phyloP scores from a whole-genome alignment of 2,797 vertebrate species.

The Hephaestus fuliginosus region DNA sequence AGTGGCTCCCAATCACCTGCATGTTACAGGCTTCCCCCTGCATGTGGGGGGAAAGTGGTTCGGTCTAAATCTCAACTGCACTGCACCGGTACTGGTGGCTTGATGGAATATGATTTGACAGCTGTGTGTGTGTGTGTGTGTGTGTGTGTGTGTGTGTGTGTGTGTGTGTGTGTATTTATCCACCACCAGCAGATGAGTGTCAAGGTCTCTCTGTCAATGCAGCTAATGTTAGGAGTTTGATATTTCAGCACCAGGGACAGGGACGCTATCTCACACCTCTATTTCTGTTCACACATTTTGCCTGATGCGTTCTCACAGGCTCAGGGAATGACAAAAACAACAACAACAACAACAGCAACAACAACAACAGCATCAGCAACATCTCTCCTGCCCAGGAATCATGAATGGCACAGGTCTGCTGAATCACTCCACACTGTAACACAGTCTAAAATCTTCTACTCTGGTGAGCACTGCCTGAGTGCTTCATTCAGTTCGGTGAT shows the following conservation, averaged over 20 bases:
- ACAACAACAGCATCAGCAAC: conserved; percentile 11
- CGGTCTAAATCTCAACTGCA: conserved; percentile 59
- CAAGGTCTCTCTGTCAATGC: conserved; percentile 57
- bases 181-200: conserved; percentile 24
- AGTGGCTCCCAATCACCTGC: conserved; percentile 37
- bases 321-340: conserved; percentile 37
- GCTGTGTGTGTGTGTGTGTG: conserved; percentile 1
- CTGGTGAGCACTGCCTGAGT: not conserved
- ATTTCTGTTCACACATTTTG: conserved; percentile 62
- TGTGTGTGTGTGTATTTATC: conserved; percentile 19
- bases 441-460: conserved; percentile 6
- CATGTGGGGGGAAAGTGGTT: conserved; percentile 33
- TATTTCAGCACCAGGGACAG: conserved; percentile 70
- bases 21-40: conserved; percentile 36
- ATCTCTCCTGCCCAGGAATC: conserved; percentile 7
- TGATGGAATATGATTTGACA: conserved; percentile 59
- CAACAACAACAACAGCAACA: conserved; percentile 1
- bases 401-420: conserved; percentile 46
- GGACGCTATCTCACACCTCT: conserved; percentile 54
- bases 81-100: conserved; percentile 36
- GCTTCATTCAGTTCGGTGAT: conserved; percentile 14
- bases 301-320: conserved; percentile 35
- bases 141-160: conserved; percentile 18
- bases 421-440: conserved; percentile 43
- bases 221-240: conserved; percentile 53